Evolutionary conservation across 2,888 invertebrate genomes (phyloP), one percentile per base, ranked within the genome.

Genomic region (Machimus rusticus): DNA sequence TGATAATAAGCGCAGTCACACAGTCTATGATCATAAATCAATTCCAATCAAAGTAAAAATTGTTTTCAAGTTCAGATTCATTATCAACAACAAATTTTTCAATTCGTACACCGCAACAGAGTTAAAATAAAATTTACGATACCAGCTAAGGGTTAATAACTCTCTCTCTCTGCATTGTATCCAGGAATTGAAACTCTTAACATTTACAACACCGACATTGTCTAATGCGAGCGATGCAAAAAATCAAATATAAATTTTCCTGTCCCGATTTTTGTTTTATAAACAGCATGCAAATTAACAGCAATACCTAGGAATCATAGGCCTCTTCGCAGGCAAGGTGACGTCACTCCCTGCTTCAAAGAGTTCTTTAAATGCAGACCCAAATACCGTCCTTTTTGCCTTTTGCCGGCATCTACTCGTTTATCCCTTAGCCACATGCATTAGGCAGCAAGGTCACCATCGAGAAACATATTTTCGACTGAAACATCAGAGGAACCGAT

Each of bases 201-300:
- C n/a, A n/a, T 2, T 51, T 51, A 51, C n/a, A n/a, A 6, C 51
- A n/a, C 51, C 51, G n/a, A 51, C n/a, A 51, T 51, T 51, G 51
- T 51, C 51, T 51, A 51, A 51, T n/a, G 4, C 51, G 51, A 51
- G 51, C 51, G n/a, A 51, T 51, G 19, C 19, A 51, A 51, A 6
- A 8, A 19, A 51, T 51, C 19, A 51, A 51, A 19, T n/a, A 51
- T n/a, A 91, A 51, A 8, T 19, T 5, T 19, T 51, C 6, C n/a
- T n/a, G 16, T n/a, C n/a, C n/a, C 2, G 16, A 19, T n/a, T 16
- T n/a, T n/a, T 51, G n/a, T 16, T 16, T n/a, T 51, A n/a, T n/a
- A 51, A 51, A 16, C 51, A 51, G 51, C 51, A 51, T 5, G 51
- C 51, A 51, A 51, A 16, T 16, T 16, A 51, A 4, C 51, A 51